Evolutionary conservation across 2,797 vertebrate species (phyloP).

Genomic region (Pangasius krempfi): DNA sequence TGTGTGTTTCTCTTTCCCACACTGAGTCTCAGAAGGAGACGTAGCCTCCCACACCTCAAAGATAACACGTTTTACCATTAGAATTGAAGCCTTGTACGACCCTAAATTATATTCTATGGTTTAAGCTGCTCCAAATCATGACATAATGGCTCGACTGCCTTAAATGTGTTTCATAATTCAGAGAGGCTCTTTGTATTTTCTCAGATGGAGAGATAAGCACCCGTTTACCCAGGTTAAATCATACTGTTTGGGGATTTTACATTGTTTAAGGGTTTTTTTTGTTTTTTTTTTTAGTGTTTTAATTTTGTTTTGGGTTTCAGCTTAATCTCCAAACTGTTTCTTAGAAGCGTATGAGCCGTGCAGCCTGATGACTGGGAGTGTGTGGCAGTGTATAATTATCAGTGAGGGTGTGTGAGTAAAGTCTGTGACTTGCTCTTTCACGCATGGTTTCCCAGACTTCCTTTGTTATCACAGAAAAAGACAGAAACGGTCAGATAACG

Average conservation of each 20-base stretch:
- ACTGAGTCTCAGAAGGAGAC: not conserved
- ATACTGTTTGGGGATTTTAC: not conserved
- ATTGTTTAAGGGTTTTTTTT: not conserved
- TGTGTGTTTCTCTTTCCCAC: too few relatives aligned
- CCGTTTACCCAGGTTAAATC: not conserved
- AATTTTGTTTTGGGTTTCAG: not conserved
- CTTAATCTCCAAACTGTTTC: not conserved
- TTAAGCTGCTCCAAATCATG: not conserved
- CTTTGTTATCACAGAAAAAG: not conserved
- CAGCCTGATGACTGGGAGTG: not conserved
- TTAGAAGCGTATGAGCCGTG: not conserved
- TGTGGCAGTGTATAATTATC: not conserved
- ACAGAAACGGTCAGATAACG: not conserved
- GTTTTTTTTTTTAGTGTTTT: too few relatives aligned
- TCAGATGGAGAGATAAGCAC: not conserved
- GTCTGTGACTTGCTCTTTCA: not conserved
- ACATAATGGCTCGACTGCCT: conserved; percentile 5
- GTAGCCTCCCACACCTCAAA: conserved; percentile 2
- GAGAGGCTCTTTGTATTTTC: not conserved
- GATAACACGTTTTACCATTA: not conserved
- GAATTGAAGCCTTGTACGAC: not conserved
- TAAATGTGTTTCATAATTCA: conserved; percentile 1
- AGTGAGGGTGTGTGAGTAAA: not conserved
- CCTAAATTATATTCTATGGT: not conserved
- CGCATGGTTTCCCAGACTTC: not conserved